phyloP scores from a whole-genome alignment of 2,113 vertebrate genomes.

The Anolis sagrei region DNA sequence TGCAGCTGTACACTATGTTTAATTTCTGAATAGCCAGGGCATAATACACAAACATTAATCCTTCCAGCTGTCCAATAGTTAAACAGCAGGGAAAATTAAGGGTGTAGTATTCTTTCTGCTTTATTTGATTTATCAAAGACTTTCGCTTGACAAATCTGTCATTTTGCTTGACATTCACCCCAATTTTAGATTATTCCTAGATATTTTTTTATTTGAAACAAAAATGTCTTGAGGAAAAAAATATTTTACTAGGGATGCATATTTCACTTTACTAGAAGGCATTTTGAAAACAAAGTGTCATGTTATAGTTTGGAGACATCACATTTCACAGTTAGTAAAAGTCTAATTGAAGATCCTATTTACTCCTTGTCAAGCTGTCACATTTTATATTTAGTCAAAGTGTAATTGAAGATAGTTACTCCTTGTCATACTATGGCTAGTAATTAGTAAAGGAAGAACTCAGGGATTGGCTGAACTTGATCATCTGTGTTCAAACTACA shows the following conservation, averaged over 20 bases:
- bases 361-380: not conserved
- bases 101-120: conserved; percentile 61
- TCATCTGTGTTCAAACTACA: not conserved
- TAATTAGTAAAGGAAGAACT: not conserved
- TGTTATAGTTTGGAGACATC: not conserved
- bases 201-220: not conserved
- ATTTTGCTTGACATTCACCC: not conserved
- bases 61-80: conserved; percentile 75
- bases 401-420: not conserved
- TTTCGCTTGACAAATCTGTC: conserved; percentile 38
- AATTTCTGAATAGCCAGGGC: conserved; percentile 67
- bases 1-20: conserved; percentile 71
- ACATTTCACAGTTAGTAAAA: not conserved
- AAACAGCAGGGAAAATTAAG: conserved; percentile 65
- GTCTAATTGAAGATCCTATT: not conserved
- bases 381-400: not conserved
- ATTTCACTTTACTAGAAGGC: not conserved
- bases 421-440: not conserved
- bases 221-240: not conserved
- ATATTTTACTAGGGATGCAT: not conserved
- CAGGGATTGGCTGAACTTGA: not conserved
- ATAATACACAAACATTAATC: conserved; percentile 69
- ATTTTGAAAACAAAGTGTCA: not conserved
- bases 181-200: conserved; percentile 38
- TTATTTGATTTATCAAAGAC: conserved; percentile 65